These are phyloP conservation scores for Panopea generosa DNA, from an alignment of 2,888 invertebrate species.

Conservation along the genomic window DNA sequence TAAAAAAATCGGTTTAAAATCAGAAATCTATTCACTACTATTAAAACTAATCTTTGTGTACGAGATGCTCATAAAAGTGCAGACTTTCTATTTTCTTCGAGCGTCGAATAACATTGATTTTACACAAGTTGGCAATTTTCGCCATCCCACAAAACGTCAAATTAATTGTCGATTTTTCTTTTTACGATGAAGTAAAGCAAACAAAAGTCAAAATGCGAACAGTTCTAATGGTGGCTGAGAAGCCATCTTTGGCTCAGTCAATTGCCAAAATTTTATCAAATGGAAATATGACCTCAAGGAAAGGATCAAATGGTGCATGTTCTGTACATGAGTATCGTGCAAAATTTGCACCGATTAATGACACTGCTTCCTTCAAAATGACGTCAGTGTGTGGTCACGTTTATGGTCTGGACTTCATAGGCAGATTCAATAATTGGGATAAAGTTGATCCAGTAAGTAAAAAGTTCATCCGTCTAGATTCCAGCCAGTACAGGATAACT, in stretches of 20 bases:
- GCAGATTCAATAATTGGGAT: conserved; percentile 99
- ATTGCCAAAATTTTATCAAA: conserved; percentile 97
- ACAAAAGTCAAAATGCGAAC: conserved; percentile 80
- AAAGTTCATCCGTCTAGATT: too few species aligned
- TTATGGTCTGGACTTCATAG: conserved; percentile 95
- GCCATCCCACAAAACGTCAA: neutral
- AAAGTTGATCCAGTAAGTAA: conserved; percentile 94
- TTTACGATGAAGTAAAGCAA: too few species aligned
- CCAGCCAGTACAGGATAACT: too few species aligned
- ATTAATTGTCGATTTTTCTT: too few species aligned
- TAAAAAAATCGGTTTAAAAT: too few species aligned
- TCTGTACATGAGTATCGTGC: conserved; percentile 96
- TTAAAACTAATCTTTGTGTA: neutral
- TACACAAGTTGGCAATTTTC: neutral
- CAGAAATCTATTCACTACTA: too few species aligned
- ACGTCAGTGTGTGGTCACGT: conserved; percentile 99
- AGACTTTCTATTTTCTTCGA: too few species aligned
- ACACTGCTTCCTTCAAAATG: conserved; percentile 89
- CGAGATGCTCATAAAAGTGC: conserved; percentile 15
- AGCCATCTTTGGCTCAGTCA: conserved; percentile 98
- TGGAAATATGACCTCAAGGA: conserved; percentile 91
- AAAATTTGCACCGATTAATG: conserved; percentile 80
- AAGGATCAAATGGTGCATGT: conserved; percentile 96
- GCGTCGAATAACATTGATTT: conserved; percentile 2
- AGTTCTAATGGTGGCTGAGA: conserved; percentile 98